Base-by-base conservation (phyloP, 2,113 vertebrate species). In the Upupa epops region DNA sequence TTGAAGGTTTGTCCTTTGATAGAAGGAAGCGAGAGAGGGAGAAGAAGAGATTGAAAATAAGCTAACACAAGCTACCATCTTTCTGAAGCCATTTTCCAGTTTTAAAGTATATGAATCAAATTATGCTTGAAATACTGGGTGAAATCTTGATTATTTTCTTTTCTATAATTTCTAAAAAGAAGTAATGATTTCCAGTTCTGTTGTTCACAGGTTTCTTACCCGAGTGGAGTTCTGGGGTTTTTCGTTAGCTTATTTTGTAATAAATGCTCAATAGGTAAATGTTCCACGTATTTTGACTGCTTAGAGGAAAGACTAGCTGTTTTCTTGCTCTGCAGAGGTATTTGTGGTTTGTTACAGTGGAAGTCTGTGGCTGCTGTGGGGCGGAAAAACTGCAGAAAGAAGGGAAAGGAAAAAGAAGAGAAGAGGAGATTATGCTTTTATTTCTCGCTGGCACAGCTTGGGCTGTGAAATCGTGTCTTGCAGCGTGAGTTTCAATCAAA, bases 401-500 rank as follows among this genome's bases (percentile, higher is more conserved):
- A 65, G 21, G 10, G 4, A 73, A 54, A 42, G 36, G 86, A 13
- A 12, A 45, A 70, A 54, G 14, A 12, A 28, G 34, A 37, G 36
- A 66, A 72, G 36, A 61, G 9, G 2, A 3, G 18, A 28, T 84
- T 76, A 56, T 37, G 14, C 7, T 66, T 73, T 76, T 56, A 20
- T 13, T 59, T 88, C 77, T 70, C 45, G 40, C 21, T 70, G 54
- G 64, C 60, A 46, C 25, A 90, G 8, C 10, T 28, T 61, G 19
- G 28, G 16, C 32, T 69, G 46, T 63, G 60, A 86, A 91, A 81
- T 83, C 20, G 68, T 21, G 34, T 63, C 59, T 9, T 80, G 48
- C 52, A 88, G 55, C 5, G 3, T 45, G 82, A 58, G 72, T 84
- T 94, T 89, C 81, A 93, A 75, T 81, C 58, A 86, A 81, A 91